phyloP scores from a whole-genome alignment of 2,888 invertebrate genomes.

The Phragmatobia fuliginosa region DNA sequence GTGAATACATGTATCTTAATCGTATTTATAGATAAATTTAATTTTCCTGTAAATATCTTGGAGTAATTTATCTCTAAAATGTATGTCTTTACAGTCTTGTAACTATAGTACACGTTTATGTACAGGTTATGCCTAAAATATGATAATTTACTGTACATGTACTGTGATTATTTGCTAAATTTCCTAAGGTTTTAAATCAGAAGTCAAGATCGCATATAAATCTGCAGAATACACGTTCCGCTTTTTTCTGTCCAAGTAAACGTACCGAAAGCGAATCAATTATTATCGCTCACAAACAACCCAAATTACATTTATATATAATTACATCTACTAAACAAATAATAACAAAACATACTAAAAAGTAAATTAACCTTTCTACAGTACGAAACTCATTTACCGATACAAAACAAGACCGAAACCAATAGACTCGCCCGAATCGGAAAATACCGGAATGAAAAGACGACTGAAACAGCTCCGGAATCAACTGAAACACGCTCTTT shows the following conservation, averaged over 20 bases:
- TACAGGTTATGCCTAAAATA: too few species aligned
- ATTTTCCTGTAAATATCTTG: too few species aligned
- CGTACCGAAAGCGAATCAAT: neutral
- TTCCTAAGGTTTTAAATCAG: too few species aligned
- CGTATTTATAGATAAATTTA: too few species aligned
- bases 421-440: slow-evolving; percentile 75
- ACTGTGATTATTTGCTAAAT: too few species aligned
- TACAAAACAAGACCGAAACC: slow-evolving; percentile 74
- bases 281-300: slow-evolving; percentile 21
- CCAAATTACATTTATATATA: slow-evolving; percentile 18
- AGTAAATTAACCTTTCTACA: slow-evolving; percentile 79
- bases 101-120: too few species aligned
- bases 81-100: too few species aligned
- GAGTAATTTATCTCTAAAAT: too few species aligned
- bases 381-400: slow-evolving; percentile 83
- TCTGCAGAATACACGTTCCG: neutral
- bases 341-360: slow-evolving; percentile 68
- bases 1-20: too few species aligned
- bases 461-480: slow-evolving; percentile 57
- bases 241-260: neutral
- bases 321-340: slow-evolving; percentile 68
- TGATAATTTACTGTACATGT: too few species aligned
- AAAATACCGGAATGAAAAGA: slow-evolving; percentile 78
- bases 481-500: slow-evolving; percentile 67
- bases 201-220: neutral